Base-by-base conservation (phyloP, 1,140 invertebrate genomes). In the Euschistus heros region DNA sequence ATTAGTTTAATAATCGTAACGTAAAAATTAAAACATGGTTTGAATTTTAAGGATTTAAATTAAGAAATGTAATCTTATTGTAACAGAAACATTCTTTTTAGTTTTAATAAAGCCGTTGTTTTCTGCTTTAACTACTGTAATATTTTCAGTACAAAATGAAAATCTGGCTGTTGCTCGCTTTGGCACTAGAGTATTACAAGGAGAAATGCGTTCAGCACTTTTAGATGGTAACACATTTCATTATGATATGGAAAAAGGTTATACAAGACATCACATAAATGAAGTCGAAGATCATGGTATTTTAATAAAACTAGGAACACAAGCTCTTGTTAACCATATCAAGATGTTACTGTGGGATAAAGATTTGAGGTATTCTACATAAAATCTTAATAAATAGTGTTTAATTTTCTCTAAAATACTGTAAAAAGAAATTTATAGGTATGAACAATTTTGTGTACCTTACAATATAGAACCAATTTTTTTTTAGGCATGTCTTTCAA, bases 341-440 rank as follows among this genome's bases (percentile, higher is more conserved):
- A 85, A 86, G 70, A 84, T 98, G 81, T 79, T 97, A 57, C 79
- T 98, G 0, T 98, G 94, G 94, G 95, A 98, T 78, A 80, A 86
- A 70, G 95, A 98, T 77, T 81, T 85, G 72, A 86, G 94, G 87
- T 86, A 73, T 37, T 10, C n/a, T n/a, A n/a, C n/a, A n/a, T n/a
- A n/a, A n/a, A n/a, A n/a, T n/a, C n/a, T n/a, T n/a, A n/a, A n/a
- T n/a, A n/a, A n/a, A n/a, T n/a, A n/a, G n/a, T n/a, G n/a, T n/a
- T n/a, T n/a, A n/a, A n/a, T n/a, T n/a, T n/a, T n/a, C n/a, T n/a
- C n/a, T n/a, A n/a, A n/a, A n/a, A n/a, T n/a, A n/a, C n/a, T n/a
- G n/a, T n/a, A n/a, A n/a, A n/a, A n/a, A n/a, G n/a, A n/a, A n/a
- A n/a, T n/a, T n/a, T n/a, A n/a, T n/a, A n/a, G n/a, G n/a, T n/a